Conservation (phyloP, 2,113 vertebrate genomes). For the Lontra canadensis region DNA sequence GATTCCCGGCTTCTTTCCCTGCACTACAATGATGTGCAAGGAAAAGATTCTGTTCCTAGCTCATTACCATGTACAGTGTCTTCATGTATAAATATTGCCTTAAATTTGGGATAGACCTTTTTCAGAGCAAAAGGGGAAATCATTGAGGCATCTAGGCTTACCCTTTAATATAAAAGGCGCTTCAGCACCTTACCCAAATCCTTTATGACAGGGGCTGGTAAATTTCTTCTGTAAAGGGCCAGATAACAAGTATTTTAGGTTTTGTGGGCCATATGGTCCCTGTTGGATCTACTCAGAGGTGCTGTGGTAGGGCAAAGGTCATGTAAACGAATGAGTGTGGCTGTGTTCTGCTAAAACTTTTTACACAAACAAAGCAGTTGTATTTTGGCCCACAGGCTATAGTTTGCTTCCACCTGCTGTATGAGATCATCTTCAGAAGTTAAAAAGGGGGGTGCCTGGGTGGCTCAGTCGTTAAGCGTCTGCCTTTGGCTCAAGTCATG, state of each 20-base stretch:
- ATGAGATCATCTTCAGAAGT: constrained; percentile 8
- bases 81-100: constrained; percentile 33
- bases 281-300: background rate
- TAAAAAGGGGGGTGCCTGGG: background rate
- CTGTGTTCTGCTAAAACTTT: background rate
- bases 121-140: constrained; percentile 20
- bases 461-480: too few species aligned
- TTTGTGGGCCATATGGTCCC: background rate
- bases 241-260: background rate
- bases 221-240: background rate
- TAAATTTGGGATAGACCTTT: constrained; percentile 36
- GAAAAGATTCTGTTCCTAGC: constrained; percentile 41
- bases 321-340: background rate
- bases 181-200: background rate
- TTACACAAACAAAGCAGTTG: background rate
- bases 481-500: too few species aligned
- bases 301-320: background rate
- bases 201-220: background rate
- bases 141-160: background rate
- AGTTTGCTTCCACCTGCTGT: background rate
- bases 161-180: background rate
- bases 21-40: background rate
- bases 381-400: background rate
- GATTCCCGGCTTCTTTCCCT: background rate
- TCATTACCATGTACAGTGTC: background rate